Conservation (phyloP, 2,888 invertebrate species). For the Tridacna crocea region DNA sequence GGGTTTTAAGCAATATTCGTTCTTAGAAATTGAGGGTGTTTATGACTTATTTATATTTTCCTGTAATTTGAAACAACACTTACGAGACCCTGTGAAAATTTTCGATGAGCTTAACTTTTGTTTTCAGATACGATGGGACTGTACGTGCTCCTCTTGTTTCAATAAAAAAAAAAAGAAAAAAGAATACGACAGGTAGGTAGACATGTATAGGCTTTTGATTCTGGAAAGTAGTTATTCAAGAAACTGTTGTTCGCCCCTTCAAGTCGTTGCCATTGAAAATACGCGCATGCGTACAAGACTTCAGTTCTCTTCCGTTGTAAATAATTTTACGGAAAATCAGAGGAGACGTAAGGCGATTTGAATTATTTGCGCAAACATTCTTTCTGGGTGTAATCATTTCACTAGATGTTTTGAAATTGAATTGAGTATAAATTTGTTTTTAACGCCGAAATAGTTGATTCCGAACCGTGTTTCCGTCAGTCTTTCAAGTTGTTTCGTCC, state of each 20-base stretch:
- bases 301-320: slow-evolving; percentile 43
- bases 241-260: background rate
- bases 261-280: slow-evolving; percentile 59
- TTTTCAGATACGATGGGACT: no score
- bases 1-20: no score
- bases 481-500: background rate
- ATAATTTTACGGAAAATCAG: slow-evolving; percentile 11
- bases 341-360: background rate
- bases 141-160: no score
- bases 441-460: background rate
- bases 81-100: no score
- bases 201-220: no score
- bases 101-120: no score
- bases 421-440: background rate
- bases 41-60: no score
- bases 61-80: no score
- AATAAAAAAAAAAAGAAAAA: no score
- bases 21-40: no score
- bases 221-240: no score
- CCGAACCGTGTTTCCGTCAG: background rate
- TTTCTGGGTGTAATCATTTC: background rate
- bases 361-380: background rate
- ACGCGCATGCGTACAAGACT: slow-evolving; percentile 47
- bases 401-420: background rate
- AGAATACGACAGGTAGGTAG: no score